These are phyloP conservation scores for Acyrthosiphon pisum DNA, from an alignment of 1,140 invertebrate species.

Conservation along the genomic window DNA sequence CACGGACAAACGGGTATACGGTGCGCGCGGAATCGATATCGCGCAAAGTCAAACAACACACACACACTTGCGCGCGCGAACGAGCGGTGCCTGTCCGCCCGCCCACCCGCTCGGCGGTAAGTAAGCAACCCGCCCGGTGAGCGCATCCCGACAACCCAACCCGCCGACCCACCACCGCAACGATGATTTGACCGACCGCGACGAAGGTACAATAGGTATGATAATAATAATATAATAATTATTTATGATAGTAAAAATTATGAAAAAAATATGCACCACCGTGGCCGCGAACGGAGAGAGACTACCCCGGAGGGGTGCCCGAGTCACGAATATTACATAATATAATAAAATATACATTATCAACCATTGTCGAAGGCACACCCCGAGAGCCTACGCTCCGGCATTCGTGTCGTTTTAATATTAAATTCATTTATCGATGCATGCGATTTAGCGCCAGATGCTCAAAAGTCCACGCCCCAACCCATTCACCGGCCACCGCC, in stretches of 20 bases:
- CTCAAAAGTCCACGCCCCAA: neutral
- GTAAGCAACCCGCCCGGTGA: neutral
- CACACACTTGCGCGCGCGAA: neutral
- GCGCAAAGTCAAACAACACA: conserved; percentile 16
- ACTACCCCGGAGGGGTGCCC: neutral
- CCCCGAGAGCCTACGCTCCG: no score
- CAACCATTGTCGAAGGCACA: neutral
- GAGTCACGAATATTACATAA: neutral
- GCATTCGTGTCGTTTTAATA: neutral
- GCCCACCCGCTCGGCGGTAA: neutral
- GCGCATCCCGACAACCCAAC: neutral
- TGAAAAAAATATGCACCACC: neutral
- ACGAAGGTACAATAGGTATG: neutral
- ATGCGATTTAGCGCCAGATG: neutral
- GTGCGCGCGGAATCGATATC: neutral
- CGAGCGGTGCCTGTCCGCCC: neutral
- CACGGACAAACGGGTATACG: neutral
- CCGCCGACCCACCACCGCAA: neutral
- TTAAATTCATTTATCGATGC: neutral
- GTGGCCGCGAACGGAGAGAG: neutral
- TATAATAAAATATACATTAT: neutral
- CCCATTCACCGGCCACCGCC: neutral
- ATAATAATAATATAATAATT: neutral
- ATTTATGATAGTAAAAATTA: neutral
- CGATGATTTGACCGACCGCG: neutral